Evolutionary conservation across 2,113 vertebrate species (phyloP).

Genomic region (Callionymus lyra): DNA sequence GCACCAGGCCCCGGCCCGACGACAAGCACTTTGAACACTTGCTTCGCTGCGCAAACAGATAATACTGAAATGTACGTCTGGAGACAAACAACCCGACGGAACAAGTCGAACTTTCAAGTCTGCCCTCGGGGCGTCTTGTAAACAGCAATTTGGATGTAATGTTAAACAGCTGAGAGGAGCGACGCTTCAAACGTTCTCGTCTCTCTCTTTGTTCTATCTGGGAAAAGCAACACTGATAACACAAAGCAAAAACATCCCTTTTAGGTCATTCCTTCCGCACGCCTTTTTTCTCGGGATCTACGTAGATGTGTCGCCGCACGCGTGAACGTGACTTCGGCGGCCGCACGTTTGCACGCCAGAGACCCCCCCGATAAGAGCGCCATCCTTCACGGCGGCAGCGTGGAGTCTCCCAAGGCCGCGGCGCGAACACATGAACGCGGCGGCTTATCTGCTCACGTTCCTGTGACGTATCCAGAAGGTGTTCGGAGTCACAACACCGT

Average conservation of each 20-base stretch:
- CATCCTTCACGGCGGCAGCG: constrained; percentile 19
- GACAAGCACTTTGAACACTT: constrained; percentile 31
- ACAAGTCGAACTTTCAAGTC: constrained; percentile 45
- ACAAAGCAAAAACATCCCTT: constrained; percentile 59
- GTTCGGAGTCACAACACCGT: constrained; percentile 56
- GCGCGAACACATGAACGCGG: constrained; percentile 13
- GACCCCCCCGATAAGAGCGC: constrained; percentile 30
- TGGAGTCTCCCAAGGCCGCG: constrained; percentile 34
- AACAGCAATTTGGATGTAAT: constrained; percentile 67
- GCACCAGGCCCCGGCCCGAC: constrained; percentile 7
- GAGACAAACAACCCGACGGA: constrained; percentile 14
- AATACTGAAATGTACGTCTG: constrained; percentile 59
- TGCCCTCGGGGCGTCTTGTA: constrained; percentile 63
- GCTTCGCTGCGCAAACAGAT: constrained; percentile 39
- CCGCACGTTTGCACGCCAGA: constrained; percentile 23
- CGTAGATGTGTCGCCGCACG: constrained; percentile 2
- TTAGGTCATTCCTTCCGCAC: constrained; percentile 41
- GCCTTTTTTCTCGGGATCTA: constrained; percentile 5
- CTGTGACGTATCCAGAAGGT: constrained; percentile 21
- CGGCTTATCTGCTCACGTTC: constrained; percentile 28
- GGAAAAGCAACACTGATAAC: constrained; percentile 54
- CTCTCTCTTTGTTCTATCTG: constrained; percentile 25
- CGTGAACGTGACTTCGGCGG: constrained; percentile 23
- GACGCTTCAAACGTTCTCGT: not conserved
- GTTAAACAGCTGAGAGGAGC: constrained; percentile 59